phyloP scores from a whole-genome alignment of 2,888 invertebrate genomes.

The Flabesymbios commensalis region DNA sequence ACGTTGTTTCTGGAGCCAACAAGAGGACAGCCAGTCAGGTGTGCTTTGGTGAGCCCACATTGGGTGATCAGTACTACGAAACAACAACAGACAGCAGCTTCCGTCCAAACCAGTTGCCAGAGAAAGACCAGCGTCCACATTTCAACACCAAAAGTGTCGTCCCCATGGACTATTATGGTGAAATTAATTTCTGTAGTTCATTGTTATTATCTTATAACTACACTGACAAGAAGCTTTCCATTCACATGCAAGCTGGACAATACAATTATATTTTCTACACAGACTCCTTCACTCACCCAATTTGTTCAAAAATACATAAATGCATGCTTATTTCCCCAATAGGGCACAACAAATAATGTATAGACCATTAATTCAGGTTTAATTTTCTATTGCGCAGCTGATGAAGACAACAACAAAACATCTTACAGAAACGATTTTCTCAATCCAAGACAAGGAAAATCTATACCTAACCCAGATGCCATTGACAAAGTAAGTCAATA shows the following conservation, averaged over 20 bases:
- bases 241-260: too few relatives aligned
- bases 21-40: constrained; percentile 50
- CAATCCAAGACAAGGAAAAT: constrained; percentile 41
- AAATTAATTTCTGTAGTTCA: neutral
- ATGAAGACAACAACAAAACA: constrained; percentile 21
- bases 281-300: too few relatives aligned
- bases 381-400: neutral
- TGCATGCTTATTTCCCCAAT: too few relatives aligned
- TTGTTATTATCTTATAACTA: neutral
- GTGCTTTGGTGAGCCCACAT: constrained; percentile 48
- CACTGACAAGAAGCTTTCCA: too few relatives aligned
- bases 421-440: constrained; percentile 43
- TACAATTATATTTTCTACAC: too few relatives aligned
- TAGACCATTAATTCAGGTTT: too few relatives aligned
- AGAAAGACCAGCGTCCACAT: constrained; percentile 41
- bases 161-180: constrained; percentile 51
- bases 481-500: constrained; percentile 47
- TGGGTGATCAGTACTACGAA: constrained; percentile 42
- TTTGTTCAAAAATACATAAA: too few relatives aligned
- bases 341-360: too few relatives aligned
- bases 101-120: constrained; percentile 42
- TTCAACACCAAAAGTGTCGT: constrained; percentile 43
- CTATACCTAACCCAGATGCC: constrained; percentile 42
- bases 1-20: constrained; percentile 49
- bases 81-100: constrained; percentile 44